These are phyloP conservation scores for Chloromyia formosa DNA, from an alignment of 2,888 invertebrate genomes.

Conservation along the genomic window DNA sequence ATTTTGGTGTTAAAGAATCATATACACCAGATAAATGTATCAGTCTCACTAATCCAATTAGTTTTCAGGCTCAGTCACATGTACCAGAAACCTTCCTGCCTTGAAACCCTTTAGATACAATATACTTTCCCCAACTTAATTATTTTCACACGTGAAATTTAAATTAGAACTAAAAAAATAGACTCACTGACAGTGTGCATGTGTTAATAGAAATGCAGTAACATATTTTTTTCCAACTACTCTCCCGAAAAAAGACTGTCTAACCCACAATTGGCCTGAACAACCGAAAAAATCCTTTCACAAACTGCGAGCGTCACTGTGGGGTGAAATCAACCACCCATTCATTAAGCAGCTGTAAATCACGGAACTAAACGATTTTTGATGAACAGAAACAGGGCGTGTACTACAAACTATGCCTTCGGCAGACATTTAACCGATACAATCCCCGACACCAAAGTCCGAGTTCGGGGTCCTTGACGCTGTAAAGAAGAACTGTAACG, in stretches of 20 bases:
- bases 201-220: too few relatives aligned
- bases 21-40: too few relatives aligned
- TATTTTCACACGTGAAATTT: too few relatives aligned
- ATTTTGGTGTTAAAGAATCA: too few relatives aligned
- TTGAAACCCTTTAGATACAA: too few relatives aligned
- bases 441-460: slow-evolving; percentile 10
- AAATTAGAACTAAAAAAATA: too few relatives aligned
- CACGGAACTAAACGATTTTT: slow-evolving; percentile 20
- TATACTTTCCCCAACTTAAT: too few relatives aligned
- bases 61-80: too few relatives aligned
- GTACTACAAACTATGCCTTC: not conserved
- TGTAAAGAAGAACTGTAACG: slow-evolving; percentile 25
- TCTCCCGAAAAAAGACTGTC: slow-evolving; percentile 17
- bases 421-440: not conserved
- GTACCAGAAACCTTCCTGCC: too few relatives aligned
- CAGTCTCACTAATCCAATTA: too few relatives aligned
- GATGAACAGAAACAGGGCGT: slow-evolving; percentile 32
- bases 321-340: not conserved
- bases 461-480: not conserved
- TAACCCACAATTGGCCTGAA: slow-evolving; percentile 36
- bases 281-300: not conserved
- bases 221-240: too few relatives aligned
- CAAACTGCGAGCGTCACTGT: not conserved
- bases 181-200: too few relatives aligned
- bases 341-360: slow-evolving; percentile 37